Evolutionary conservation across 2,888 invertebrate species (phyloP), one percentile per base, ranked within the genome.

Genomic region (Anodontia alba): DNA sequence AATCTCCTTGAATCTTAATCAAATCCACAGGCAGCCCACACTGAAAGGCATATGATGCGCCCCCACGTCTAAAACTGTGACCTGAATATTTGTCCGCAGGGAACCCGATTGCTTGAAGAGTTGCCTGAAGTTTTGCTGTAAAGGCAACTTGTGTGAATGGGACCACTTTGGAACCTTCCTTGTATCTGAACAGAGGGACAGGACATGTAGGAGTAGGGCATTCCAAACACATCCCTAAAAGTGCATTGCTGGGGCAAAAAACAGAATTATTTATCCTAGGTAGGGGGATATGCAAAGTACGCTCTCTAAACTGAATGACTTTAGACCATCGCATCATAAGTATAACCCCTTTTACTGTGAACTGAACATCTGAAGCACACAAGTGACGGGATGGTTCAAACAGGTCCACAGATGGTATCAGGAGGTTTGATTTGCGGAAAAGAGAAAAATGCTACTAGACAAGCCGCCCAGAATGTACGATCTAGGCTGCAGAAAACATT

Each of bases 21-120:
- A n/a, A n/a, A n/a, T n/a, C n/a, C n/a, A n/a, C n/a, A n/a, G n/a
- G n/a, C n/a, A n/a, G n/a, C n/a, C n/a, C n/a, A n/a, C n/a, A n/a
- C n/a, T n/a, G n/a, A n/a, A 29, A 36, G 62, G 79, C 76, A 72
- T 73, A 15, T 43, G 54, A 15, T 70, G 49, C 72, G 67, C 38
- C 79, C 36, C 79, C 79, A 72, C 26, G 49, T n/a, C 49, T 67
- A 54, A 43, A n/a, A n/a, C n/a, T n/a, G n/a, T n/a, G n/a, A n/a
- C n/a, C n/a, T n/a, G n/a, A n/a, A n/a, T n/a, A n/a, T 10, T 46
- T 68, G 46, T 46, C 51, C 62, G 68, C 73, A 77, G 36, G 73
- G 73, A 15, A 38, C 23, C 73, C 73, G 2, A 62, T 12, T n/a
- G 8, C 2, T 20, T 8, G 17, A 5, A 62, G 15, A 29, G 15